These are phyloP conservation scores for Accipiter virgatus DNA, from an alignment of 2,113 vertebrate species.

Conservation along the genomic window DNA sequence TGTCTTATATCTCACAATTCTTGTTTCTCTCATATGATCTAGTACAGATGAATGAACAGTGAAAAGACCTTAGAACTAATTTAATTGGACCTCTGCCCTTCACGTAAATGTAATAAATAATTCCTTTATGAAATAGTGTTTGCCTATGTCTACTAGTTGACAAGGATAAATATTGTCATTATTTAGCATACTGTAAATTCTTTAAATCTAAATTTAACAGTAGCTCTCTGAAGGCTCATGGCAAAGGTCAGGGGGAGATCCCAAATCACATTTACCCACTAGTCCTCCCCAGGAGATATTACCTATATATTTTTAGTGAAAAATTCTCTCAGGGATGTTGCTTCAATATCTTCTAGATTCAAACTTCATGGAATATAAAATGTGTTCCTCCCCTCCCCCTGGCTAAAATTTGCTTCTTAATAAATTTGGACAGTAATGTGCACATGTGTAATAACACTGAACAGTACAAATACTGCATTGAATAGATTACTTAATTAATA, in stretches of 20 bases:
- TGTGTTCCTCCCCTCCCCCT: rapidly evolving
- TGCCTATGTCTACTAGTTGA: neutral
- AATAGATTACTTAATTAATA: neutral
- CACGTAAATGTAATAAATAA: neutral
- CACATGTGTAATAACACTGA: neutral
- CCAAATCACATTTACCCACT: neutral
- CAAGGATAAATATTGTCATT: neutral
- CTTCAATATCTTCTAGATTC: neutral
- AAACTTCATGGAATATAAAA: neutral
- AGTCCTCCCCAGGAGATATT: neutral
- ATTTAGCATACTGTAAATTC: neutral
- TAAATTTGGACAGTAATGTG: neutral
- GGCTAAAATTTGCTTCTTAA: neutral
- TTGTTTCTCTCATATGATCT: neutral
- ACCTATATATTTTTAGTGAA: neutral
- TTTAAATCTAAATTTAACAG: neutral
- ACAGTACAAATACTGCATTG: neutral
- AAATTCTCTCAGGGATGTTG: neutral
- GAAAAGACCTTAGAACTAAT: neutral
- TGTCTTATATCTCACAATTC: neutral
- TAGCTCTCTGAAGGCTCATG: neutral
- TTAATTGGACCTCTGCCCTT: neutral
- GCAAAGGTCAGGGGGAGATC: neutral
- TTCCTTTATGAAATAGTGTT: neutral
- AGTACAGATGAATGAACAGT: neutral